Conservation (phyloP, 2,888 invertebrate species). For the Carabus problematicus region DNA sequence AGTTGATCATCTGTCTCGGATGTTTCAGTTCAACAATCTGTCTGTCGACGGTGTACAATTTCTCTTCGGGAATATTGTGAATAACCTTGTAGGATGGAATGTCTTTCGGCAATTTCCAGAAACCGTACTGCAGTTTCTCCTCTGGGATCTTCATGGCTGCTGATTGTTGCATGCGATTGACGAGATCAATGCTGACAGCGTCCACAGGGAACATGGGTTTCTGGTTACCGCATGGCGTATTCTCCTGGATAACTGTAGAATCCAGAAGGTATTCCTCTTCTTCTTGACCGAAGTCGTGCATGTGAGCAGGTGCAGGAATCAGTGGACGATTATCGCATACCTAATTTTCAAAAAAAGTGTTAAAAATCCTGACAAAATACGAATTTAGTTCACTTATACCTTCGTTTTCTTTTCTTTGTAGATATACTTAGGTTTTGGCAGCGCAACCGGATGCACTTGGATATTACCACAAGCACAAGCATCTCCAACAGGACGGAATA, state of each 20-base stretch:
- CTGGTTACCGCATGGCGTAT: background rate
- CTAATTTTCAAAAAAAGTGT: background rate
- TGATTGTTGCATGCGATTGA: conserved; percentile 53
- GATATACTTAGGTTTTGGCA: conserved; percentile 19
- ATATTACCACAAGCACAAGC: conserved; percentile 14
- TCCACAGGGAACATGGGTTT: conserved; percentile 51
- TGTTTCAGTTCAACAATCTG: conserved; percentile 58
- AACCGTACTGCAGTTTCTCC: conserved; percentile 60
- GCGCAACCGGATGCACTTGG: conserved; percentile 6
- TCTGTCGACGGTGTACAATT: conserved; percentile 56
- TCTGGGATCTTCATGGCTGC: conserved; percentile 56
- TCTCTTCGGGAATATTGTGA: conserved; percentile 58
- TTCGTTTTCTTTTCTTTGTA: conserved; percentile 11
- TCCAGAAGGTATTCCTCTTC: background rate
- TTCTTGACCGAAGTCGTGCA: conserved; percentile 31
- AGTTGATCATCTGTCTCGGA: conserved; percentile 45
- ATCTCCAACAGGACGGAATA: conserved; percentile 10
- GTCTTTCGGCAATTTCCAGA: conserved; percentile 55
- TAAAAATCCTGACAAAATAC: background rate
- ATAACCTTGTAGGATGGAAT: conserved; percentile 45
- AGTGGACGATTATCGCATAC: conserved; percentile 10
- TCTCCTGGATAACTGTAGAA: background rate
- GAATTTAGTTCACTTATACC: conserved; percentile 10
- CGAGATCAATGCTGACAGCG: conserved; percentile 57
- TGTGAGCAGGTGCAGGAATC: conserved; percentile 25